Base-by-base conservation (phyloP, 2,797 vertebrate species). In the Argya squamiceps region DNA sequence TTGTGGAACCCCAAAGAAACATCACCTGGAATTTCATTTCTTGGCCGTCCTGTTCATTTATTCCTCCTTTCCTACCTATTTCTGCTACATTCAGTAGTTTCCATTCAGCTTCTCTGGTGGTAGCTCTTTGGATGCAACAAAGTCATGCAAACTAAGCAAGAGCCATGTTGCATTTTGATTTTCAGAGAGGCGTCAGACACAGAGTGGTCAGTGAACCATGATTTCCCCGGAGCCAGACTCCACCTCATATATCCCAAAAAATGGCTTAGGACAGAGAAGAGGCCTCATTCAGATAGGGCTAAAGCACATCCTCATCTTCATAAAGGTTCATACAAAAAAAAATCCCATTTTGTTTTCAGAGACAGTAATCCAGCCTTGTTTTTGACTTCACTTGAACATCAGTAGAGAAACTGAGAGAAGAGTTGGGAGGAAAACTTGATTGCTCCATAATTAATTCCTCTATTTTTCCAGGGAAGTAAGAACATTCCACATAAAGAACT, bases 361-460 rank as follows among this genome's bases (percentile, higher is more conserved):
- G 32, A 29, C 6, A 20, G 19, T 44, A 59, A 63, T 74, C 24
- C 41, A 49, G 4, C 15, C 22, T 69, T 47, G 30, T 1, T 76
- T 2, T 0, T 70, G 16, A 47, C 15, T 14, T 58, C 34, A 32
- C 20, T 22, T 63, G 63, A 50, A 16, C 39, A 68, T 84, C 49
- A 64, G 22, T 13, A 53, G 44, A 78, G 29, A 62, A 36, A 77
- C 41, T 43, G 37, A 70, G 32, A 78, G 56, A 11, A 73, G 53
- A 79, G 14, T 15, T 34, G 77, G 37, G 41, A 71, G 37, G 69
- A 77, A 92, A 91, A 96, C 68, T 58, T 91, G 43, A 50, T 84
- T 79, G 71, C 13, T 87, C 27, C 5, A 26, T 15, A 18, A 41
- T 64, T 89, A 89, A 93, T 89, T 78, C 41, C 47, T 46, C 24